Evolutionary conservation across 2,888 invertebrate species (phyloP), one percentile per base, ranked within the genome.

Genomic region (Phyllotreta striolata): DNA sequence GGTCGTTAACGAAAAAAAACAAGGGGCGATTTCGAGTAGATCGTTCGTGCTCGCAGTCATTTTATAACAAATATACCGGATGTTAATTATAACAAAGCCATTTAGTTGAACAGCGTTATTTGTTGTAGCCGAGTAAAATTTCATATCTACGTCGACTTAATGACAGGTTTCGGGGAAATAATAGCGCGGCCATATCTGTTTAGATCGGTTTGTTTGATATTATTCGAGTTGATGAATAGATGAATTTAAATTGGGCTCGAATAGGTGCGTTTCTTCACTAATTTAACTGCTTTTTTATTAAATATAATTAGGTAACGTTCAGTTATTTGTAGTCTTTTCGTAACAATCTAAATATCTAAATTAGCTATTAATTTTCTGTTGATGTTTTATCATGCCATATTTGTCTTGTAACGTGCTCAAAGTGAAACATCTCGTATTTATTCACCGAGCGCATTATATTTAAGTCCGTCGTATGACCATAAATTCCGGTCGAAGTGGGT

Each of bases 31-130:
- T 24, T 24, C 24, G 24, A 49, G 10, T 49, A 49, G 41, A 40
- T 58, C 41, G 39, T 58, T 58, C 58, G 40, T 49, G 58, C 8
- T 24, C 8, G 10, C 13, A 39, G 40, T 49, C 49, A 58, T 35
- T 58, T 40, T 24, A 58, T 24, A 24, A 49, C 47, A 46, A 55
- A 55, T 43, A 41, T 41, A 43, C 55, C 55, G 55, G 55, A 55
- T 55, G 55, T 55, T 55, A 55, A 55, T 55, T 55, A 55, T 55
- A 55, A 55, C 43, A 55, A 55, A 55, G 24, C 55, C 43, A 55
- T 55, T 55, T 55, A 55, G 24, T 55, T 43, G 41, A 55, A 55
- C 35, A 43, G n/a, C 37, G 34, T 55, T 55, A 55, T 55, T 55
- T 55, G 55, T 55, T 13, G 38, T 40, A 54, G 39, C 38, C 13